A percentile compares a stretch with the other conserved stretches of the same genome.
Evolutionary conservation across 2,797 vertebrate species (phyloP).

Genomic region (Decapterus maruadsi): DNA sequence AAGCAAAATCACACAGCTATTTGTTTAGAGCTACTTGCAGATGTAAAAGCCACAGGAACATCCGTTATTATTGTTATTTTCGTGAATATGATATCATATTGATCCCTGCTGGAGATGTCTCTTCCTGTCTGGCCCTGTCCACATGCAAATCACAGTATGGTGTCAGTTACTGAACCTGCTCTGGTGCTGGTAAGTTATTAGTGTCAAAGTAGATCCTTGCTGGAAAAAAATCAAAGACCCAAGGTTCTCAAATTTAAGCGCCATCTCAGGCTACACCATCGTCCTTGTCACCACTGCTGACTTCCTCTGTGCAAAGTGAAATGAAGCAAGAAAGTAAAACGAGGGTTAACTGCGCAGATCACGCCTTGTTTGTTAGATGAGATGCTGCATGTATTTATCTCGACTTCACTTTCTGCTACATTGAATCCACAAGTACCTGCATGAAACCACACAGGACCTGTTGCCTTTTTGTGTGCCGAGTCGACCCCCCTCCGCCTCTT

Average conservation of each 20-base stretch:
- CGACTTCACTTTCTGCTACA: neutral
- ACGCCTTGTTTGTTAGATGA: slow-evolving; percentile 20
- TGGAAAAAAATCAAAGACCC: neutral
- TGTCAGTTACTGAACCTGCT: slow-evolving; percentile 19
- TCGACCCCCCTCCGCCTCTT: too few species aligned
- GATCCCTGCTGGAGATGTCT: slow-evolving; percentile 35
- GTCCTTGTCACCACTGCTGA: neutral
- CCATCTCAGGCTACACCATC: neutral
- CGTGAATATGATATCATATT: slow-evolving; percentile 45
- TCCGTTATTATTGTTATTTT: slow-evolving; percentile 6
- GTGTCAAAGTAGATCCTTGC: neutral
- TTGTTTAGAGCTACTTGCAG: slow-evolving; percentile 25
- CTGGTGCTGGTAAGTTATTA: slow-evolving; percentile 11
- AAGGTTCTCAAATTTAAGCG: slow-evolving; percentile 11
- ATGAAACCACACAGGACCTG: slow-evolving; percentile 14
- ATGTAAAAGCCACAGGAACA: slow-evolving; percentile 7
- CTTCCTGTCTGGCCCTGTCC: slow-evolving; percentile 33
- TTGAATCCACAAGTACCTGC: neutral
- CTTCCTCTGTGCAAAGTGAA: slow-evolving; percentile 18
- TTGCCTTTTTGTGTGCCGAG: neutral
- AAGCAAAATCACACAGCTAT: neutral
- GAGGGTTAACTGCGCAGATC: neutral
- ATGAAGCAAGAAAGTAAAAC: slow-evolving; percentile 11
- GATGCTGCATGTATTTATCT: slow-evolving; percentile 18
- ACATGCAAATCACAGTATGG: slow-evolving; percentile 18